Evolutionary conservation across 2,888 invertebrate genomes (phyloP).

Genomic region (Parapristionchus giblindavisi): DNA sequence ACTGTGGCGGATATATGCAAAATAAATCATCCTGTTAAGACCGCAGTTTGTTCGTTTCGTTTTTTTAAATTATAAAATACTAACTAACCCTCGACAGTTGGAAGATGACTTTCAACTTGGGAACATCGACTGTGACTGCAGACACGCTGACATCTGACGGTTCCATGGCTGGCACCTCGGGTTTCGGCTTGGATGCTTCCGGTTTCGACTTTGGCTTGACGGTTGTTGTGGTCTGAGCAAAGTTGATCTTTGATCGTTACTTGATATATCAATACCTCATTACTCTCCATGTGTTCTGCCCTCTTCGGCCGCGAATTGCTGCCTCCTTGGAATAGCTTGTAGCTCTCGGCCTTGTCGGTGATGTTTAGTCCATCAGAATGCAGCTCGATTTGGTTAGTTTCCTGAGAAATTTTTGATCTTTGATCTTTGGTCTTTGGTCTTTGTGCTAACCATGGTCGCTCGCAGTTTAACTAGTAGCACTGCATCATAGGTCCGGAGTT

Average conservation of each 20-base stretch:
- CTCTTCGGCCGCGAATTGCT: constrained; percentile 6
- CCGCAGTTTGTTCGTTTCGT: no score
- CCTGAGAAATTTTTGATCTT: background rate
- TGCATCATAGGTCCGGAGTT: constrained; percentile 28
- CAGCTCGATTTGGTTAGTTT: constrained; percentile 20
- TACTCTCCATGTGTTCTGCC: constrained; percentile 1
- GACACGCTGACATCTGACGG: constrained; percentile 5
- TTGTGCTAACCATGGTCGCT: background rate
- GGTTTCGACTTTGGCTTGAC: background rate
- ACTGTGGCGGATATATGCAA: no score
- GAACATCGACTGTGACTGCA: constrained; percentile 1
- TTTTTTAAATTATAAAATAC: background rate
- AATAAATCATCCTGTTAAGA: no score
- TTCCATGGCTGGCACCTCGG: background rate
- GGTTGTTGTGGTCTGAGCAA: background rate
- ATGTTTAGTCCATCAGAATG: constrained; percentile 25
- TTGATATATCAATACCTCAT: background rate
- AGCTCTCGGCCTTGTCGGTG: background rate
- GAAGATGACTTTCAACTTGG: constrained; percentile 28
- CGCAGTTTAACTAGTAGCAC: constrained; percentile 11
- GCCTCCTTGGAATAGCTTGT: background rate
- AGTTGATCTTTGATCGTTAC: background rate
- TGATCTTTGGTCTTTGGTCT: background rate
- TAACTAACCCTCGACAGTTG: background rate
- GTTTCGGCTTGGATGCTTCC: background rate